These are phyloP conservation scores for Miopithecus talapoin DNA, from an alignment of 2,797 vertebrate species.

Conservation along the genomic window DNA sequence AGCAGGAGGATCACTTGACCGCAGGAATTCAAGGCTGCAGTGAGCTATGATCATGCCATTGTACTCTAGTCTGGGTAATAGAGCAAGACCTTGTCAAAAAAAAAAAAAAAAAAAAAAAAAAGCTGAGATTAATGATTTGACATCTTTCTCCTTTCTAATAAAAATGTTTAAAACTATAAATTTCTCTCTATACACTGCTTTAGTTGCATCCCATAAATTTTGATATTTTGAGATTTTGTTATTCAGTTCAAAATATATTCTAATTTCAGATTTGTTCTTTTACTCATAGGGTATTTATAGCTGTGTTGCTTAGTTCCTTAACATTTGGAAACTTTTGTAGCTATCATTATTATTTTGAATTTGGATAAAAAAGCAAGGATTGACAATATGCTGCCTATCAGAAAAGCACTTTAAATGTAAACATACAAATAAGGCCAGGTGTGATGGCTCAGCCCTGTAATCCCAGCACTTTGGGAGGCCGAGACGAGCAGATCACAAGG, in stretches of 20 bases:
- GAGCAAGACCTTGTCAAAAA: too few species aligned
- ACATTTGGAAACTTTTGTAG: background rate
- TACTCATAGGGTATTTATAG: constrained; percentile 10
- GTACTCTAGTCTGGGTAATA: too few species aligned
- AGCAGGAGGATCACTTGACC: too few species aligned
- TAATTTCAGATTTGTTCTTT: constrained; percentile 45
- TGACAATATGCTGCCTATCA: background rate
- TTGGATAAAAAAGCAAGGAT: constrained; percentile 8
- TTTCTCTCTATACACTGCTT: background rate
- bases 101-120: background rate
- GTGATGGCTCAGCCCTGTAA: too few species aligned
- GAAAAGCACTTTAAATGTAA: constrained; percentile 34
- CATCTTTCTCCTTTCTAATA: background rate
- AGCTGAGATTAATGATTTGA: background rate
- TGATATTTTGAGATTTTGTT: constrained; percentile 23
- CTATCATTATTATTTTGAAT: background rate
- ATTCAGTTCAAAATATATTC: constrained; percentile 23
- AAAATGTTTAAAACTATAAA: background rate
- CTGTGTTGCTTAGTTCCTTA: constrained; percentile 39
- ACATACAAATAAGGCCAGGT: background rate
- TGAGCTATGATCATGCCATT: too few species aligned
- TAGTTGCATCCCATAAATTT: background rate
- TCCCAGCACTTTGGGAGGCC: too few species aligned
- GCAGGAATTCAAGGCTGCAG: too few species aligned
- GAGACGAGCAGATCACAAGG: too few species aligned